Evolutionary conservation across 1,140 invertebrate genomes (phyloP).

Genomic region (Hylyphantes graminicola): DNA sequence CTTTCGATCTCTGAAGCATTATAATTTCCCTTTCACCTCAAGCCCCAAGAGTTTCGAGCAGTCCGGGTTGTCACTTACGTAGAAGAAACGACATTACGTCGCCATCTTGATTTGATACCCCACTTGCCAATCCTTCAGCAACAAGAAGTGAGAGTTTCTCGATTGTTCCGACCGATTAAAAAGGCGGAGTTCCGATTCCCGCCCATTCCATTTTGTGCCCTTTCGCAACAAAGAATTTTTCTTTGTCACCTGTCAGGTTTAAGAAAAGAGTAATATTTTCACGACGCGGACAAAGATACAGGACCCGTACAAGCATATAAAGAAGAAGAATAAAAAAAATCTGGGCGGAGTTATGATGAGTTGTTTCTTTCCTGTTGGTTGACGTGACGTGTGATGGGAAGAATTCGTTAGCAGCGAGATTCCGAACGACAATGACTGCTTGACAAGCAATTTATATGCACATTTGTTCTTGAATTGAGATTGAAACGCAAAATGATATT

Average conservation of each 20-base stretch:
- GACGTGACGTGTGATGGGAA: slow-evolving; percentile 15
- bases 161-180: slow-evolving; percentile 12
- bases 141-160: neutral
- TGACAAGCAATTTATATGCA: slow-evolving; percentile 23
- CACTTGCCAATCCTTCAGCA: no score
- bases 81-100: no score
- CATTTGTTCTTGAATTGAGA: no score
- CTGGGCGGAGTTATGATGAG: neutral
- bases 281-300: slow-evolving; percentile 1
- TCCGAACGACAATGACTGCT: neutral
- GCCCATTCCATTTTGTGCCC: slow-evolving; percentile 45
- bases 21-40: no score
- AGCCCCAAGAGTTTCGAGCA: no score
- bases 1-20: no score
- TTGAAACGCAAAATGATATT: no score
- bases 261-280: slow-evolving; percentile 19
- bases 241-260: slow-evolving; percentile 49
- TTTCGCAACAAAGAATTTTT: slow-evolving; percentile 33
- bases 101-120: no score
- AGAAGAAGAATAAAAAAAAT: slow-evolving; percentile 4
- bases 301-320: no score
- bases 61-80: no score
- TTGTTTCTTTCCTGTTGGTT: slow-evolving; percentile 4
- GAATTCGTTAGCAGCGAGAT: neutral
- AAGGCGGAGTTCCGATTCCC: slow-evolving; percentile 32